These are phyloP conservation scores for Sinella curviseta DNA, from an alignment of 1,140 invertebrate genomes.

Conservation along the genomic window DNA sequence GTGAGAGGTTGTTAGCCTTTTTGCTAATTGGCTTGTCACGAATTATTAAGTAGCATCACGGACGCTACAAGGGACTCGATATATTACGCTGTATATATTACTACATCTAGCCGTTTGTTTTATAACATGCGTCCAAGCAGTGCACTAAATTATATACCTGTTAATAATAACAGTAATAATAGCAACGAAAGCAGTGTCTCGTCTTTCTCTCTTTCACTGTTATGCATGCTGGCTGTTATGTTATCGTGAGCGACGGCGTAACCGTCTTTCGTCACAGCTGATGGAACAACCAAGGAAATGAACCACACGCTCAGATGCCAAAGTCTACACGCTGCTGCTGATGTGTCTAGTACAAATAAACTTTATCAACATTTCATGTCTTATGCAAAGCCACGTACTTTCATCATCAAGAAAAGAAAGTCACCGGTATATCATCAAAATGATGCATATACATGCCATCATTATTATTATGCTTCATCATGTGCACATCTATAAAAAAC, in stretches of 20 bases:
- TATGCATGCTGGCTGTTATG: not conserved
- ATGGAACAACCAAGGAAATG: not conserved
- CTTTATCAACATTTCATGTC: too few relatives aligned
- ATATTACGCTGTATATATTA: not conserved
- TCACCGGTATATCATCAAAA: too few relatives aligned
- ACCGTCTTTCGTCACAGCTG: slow-evolving; percentile 7
- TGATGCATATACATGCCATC: too few relatives aligned
- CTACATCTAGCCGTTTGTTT: not conserved
- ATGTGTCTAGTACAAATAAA: too few relatives aligned
- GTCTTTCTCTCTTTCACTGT: not conserved
- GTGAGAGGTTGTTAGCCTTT: not conserved
- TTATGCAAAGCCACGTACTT: too few relatives aligned
- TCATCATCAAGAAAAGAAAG: too few relatives aligned
- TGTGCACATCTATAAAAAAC: too few relatives aligned
- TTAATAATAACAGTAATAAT: too few relatives aligned
- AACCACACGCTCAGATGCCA: too few relatives aligned
- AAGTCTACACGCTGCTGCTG: too few relatives aligned
- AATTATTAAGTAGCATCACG: slow-evolving; percentile 16
- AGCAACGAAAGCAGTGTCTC: not conserved
- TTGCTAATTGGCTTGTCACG: slow-evolving; percentile 26
- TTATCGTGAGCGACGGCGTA: not conserved
- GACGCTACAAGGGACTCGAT: not conserved
- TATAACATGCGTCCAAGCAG: not conserved
- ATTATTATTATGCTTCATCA: too few relatives aligned
- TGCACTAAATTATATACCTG: too few relatives aligned